Percentiles rank a stretch among this genome's conserved stretches.
Conservation (phyloP, 2,797 vertebrate genomes). For the Ptychadena robeensis region DNA sequence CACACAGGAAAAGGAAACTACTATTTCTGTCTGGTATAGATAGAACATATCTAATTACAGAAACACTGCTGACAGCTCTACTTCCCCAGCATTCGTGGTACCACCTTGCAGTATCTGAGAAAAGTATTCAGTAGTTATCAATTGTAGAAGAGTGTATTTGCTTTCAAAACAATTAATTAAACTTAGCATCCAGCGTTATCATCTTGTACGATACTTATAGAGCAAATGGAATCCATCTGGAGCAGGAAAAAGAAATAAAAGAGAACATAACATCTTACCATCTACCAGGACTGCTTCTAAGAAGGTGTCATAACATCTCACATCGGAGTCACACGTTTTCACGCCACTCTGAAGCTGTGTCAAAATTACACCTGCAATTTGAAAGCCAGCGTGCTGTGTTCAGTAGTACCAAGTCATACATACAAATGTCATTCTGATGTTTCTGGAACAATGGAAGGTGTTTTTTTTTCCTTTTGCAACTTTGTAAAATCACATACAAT, state of each 20-base stretch:
- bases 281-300: constrained; percentile 4
- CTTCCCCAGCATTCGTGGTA: constrained; percentile 29
- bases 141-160: constrained; percentile 37
- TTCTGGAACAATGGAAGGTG: background rate
- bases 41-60: constrained; percentile 54
- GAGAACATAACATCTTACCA: background rate
- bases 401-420: background rate
- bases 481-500: background rate
- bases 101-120: constrained; percentile 33
- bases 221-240: background rate
- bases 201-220: background rate
- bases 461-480: too few relatives aligned
- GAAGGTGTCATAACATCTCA: constrained; percentile 31
- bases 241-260: background rate
- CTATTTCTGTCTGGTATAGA: constrained; percentile 56
- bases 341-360: constrained; percentile 15
- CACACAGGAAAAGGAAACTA: constrained; percentile 60
- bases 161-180: constrained; percentile 32
- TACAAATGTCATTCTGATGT: constrained; percentile 15
- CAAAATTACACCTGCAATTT: constrained; percentile 41
- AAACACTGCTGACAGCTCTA: constrained; percentile 43
- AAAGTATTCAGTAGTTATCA: constrained; percentile 34
- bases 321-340: constrained; percentile 24
- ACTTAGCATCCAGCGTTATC: constrained; percentile 17
- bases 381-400: constrained; percentile 14